These are phyloP conservation scores for Eulemur rubriventer DNA, from an alignment of 2,797 vertebrate genomes.

Conservation along the genomic window DNA sequence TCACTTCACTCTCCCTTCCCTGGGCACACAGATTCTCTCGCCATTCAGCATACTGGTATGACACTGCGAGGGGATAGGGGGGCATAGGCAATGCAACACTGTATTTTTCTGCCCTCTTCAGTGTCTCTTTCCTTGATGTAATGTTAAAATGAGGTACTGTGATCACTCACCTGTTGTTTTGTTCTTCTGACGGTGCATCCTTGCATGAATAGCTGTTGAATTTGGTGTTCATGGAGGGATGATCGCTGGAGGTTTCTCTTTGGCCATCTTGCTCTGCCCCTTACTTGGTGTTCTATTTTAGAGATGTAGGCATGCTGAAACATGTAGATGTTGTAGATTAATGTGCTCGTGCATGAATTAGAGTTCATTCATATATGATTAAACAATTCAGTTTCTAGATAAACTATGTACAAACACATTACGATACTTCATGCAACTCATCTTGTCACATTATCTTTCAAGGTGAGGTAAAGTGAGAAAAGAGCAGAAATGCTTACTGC, in stretches of 20 bases:
- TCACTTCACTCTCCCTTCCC: background rate
- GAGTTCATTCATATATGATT: background rate
- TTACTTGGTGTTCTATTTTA: background rate
- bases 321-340: background rate
- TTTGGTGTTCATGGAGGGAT: background rate
- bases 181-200: background rate
- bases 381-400: background rate
- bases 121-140: background rate
- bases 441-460: background rate
- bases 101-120: background rate
- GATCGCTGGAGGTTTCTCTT: background rate
- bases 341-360: background rate
- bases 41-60: background rate
- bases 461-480: background rate
- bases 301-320: background rate
- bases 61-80: too few relatives aligned
- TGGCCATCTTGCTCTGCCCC: background rate
- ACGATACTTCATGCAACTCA: background rate
- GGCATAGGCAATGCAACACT: background rate
- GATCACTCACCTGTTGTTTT: background rate
- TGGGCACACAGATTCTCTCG: background rate
- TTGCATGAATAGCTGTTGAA: background rate
- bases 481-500: background rate
- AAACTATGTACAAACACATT: background rate
- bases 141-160: background rate